Evolutionary conservation across 2,888 invertebrate species (phyloP), one percentile per base, ranked within the genome.

Genomic region (Xiphydria camelus): DNA sequence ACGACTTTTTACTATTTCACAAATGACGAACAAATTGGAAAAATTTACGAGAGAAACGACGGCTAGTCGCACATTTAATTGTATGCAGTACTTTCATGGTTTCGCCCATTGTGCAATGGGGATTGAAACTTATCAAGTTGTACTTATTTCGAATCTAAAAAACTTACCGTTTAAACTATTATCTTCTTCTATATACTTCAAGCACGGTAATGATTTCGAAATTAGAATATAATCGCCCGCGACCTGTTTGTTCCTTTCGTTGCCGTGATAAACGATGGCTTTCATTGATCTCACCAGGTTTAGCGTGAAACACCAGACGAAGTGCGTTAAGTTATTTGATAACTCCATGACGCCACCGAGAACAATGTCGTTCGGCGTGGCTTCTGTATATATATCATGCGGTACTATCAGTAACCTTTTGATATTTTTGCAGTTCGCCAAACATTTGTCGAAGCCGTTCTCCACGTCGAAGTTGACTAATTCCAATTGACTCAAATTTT

Each of bases 371-470:
- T 90, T 91, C 33, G 91, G 90, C 14, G 89, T 89, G 4, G 91
- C 91, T 10, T 90, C 89, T 66, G 91, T 90, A 31, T 88, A 89
- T 58, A 90, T 86, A 66, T 91, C 91, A 0, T 89, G 90, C 4
- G 91, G 91, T 76, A 91, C 89, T 84, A n/a, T n/a, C n/a, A n/a
- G n/a, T n/a, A n/a, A n/a, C n/a, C n/a, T n/a, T n/a, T n/a, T n/a
- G n/a, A n/a, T n/a, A n/a, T n/a, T n/a, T n/a, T n/a, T n/a, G n/a
- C n/a, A n/a, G n/a, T n/a, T n/a, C n/a, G n/a, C n/a, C 17, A 92
- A 76, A 45, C 86, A 86, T 51, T 83, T 83, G 72, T 90, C 90
- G 65, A 91, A 91, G 1, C 88, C 88, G 5, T 83, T 79, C 68
- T 87, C 87, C 7, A 90, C 84, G 64, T 91, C 91, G 52, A 77